phyloP scores from a whole-genome alignment of 2,113 vertebrate species.

The Sapajus apella region DNA sequence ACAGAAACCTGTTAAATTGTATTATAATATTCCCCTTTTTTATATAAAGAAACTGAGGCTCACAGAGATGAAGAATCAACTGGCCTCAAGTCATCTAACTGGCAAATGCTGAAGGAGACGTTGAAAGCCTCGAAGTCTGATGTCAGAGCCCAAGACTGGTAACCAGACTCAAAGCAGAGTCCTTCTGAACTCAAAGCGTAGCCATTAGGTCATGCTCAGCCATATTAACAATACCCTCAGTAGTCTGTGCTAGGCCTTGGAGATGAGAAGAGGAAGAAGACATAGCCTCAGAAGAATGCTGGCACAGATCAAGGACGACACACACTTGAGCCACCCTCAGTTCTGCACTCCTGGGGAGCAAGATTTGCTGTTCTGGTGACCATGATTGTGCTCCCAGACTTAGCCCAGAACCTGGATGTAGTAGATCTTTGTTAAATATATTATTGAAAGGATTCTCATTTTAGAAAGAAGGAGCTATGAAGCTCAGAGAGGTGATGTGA shows the following conservation, averaged over 20 bases:
- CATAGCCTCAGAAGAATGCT: neutral
- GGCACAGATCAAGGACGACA: too few relatives aligned
- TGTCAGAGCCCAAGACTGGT: neutral
- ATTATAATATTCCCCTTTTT: neutral
- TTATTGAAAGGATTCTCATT: neutral
- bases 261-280: neutral
- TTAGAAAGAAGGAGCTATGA: neutral
- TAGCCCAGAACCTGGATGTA: neutral
- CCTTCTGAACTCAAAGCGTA: neutral
- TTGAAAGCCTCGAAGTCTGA: neutral
- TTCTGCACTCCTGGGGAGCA: neutral
- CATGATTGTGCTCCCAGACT: neutral
- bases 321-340: rapidly evolving
- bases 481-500: neutral
- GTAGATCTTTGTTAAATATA: neutral
- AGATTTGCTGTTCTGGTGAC: neutral
- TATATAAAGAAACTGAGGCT: neutral
- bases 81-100: neutral
- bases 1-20: neutral
- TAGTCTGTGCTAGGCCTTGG: too few relatives aligned
- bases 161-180: neutral
- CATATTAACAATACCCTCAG: neutral
- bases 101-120: neutral
- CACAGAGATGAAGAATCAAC: neutral
- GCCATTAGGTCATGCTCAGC: rapidly evolving